Base-by-base conservation (phyloP, 2,797 vertebrate genomes). In the Labeo calbasu region DNA sequence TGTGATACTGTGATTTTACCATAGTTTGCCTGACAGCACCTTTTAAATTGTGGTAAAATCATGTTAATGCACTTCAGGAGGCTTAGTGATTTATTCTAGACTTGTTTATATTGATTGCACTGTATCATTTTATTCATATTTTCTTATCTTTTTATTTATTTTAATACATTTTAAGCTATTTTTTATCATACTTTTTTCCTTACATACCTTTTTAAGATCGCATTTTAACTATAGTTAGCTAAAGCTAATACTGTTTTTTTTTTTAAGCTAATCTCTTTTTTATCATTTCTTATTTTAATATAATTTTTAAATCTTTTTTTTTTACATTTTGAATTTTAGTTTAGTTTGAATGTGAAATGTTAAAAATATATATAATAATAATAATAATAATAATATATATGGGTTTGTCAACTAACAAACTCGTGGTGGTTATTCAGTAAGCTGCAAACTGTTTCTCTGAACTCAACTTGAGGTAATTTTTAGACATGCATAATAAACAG, bases 351-450 rank as follows among this genome's bases (percentile, higher is more conserved):
- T n/a, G n/a, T n/a, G n/a, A n/a, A n/a, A n/a, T n/a, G n/a, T n/a
- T n/a, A n/a, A n/a, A n/a, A n/a, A n/a, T n/a, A n/a, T n/a, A n/a
- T n/a, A n/a, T n/a, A n/a, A n/a, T n/a, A n/a, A n/a, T n/a, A n/a
- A n/a, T n/a, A n/a, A n/a, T n/a, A n/a, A n/a, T n/a, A n/a, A n/a
- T n/a, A n/a, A n/a, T n/a, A n/a, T n/a, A n/a, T n/a, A n/a, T n/a
- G n/a, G n/a, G n/a, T n/a, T n/a, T n/a, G n/a, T n/a, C 36, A 43
- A 12, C 10, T 40, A 11, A 53, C 51, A 53, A 7, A 21, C 5
- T 11, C 0, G 1, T 11, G 11, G 32, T n/a, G 11, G 32, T n/a
- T n/a, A 2, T 21, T 21, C 9, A 21, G 0, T 66, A 21, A n/a
- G 10, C 21, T 59, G 1, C 4, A 59, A 23, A 23, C n/a, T 23